Percentiles rank a stretch among this genome's conserved stretches.
phyloP scores from a whole-genome alignment of 2,888 invertebrate species.

The Unio delphinus region DNA sequence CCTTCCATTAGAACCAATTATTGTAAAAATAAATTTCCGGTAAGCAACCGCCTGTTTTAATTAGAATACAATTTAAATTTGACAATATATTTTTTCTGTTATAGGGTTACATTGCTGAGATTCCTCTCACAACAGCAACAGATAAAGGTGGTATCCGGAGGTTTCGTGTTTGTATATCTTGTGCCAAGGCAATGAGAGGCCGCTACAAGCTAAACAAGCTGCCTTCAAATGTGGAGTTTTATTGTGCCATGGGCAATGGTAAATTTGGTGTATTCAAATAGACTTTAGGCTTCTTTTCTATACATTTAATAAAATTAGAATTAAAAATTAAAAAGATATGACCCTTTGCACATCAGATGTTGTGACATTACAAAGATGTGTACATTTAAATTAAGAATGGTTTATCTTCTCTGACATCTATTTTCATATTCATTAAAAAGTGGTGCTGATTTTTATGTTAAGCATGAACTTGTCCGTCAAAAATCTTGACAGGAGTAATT shows the following conservation, averaged over 20 bases:
- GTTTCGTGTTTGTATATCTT: constrained; percentile 67
- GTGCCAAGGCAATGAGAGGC: constrained; percentile 69
- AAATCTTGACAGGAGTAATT: too few relatives aligned
- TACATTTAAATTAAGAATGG: too few relatives aligned
- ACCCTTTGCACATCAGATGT: too few relatives aligned
- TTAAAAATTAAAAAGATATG: neutral
- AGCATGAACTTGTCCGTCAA: too few relatives aligned
- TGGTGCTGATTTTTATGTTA: too few relatives aligned
- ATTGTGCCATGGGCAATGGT: constrained; percentile 70
- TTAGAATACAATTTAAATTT: neutral
- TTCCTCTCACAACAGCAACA: constrained; percentile 31
- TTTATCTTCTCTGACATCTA: too few relatives aligned
- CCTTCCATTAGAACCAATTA: too few relatives aligned
- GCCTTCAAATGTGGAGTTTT: constrained; percentile 57
- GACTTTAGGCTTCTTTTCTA: neutral
- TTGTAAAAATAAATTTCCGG: too few relatives aligned
- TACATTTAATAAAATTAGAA: neutral
- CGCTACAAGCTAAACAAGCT: constrained; percentile 63
- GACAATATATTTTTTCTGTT: constrained; percentile 2
- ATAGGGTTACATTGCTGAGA: constrained; percentile 60
- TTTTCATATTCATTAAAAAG: too few relatives aligned
- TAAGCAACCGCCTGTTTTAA: too few relatives aligned
- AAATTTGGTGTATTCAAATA: constrained; percentile 16
- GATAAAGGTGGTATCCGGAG: constrained; percentile 25
- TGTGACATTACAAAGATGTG: too few relatives aligned